Evolutionary conservation across 2,888 invertebrate genomes (phyloP).

Genomic region (Gibbula magus): DNA sequence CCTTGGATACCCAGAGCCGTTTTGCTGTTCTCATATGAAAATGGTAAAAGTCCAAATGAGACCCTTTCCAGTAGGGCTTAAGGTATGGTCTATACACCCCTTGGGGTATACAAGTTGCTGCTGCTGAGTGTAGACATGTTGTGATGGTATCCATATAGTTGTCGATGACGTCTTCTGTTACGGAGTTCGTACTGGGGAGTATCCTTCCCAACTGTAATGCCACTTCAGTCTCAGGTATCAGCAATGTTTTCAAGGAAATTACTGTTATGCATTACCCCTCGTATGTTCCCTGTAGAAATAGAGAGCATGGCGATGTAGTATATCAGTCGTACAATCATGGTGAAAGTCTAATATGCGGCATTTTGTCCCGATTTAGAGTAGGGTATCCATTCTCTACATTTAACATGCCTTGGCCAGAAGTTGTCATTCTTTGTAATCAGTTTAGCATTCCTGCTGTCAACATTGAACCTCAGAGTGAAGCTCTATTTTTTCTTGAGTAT

Average conservation of each 20-base stretch:
- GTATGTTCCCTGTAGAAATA: neutral
- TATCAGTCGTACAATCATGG: neutral
- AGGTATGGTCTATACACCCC: neutral
- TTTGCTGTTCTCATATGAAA: neutral
- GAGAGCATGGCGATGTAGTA: neutral
- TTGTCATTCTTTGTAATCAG: neutral
- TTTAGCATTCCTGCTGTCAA: neutral
- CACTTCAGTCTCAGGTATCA: neutral
- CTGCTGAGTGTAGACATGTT: neutral
- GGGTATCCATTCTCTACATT: neutral
- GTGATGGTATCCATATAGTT: neutral
- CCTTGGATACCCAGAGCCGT: neutral
- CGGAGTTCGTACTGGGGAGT: neutral
- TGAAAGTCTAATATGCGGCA: neutral
- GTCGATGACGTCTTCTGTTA: neutral
- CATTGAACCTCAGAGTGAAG: neutral
- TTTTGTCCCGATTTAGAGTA: neutral
- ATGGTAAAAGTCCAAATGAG: neutral
- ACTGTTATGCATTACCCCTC: neutral
- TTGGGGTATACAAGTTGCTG: neutral
- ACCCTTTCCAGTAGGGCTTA: constrained; percentile 4
- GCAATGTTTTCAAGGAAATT: neutral
- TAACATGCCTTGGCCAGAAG: neutral
- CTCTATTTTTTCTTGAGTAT: no score
- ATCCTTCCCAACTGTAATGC: neutral